Evolutionary conservation across 1,140 invertebrate genomes (phyloP), one percentile per base, ranked within the genome.

Genomic region (Ridgeia piscesae): DNA sequence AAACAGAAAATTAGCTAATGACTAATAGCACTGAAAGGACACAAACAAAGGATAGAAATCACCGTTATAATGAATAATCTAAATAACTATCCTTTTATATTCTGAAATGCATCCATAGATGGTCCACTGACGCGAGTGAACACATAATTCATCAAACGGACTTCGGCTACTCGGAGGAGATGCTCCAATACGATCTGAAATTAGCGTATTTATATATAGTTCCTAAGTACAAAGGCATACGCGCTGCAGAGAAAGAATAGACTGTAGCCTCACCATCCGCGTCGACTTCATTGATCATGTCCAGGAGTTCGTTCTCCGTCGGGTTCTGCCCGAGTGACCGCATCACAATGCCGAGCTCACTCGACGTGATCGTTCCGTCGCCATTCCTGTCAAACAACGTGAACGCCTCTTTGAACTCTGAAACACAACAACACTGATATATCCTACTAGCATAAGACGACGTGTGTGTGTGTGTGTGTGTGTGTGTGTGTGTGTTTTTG

Each of bases 241-340:
- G 58, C 27, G 11, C 0, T 77, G 58, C 14, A 77, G 58, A 77
- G 58, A 77, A 77, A 77, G 58, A 77, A 21, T 21, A 77, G 33
- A 35, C 35, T 90, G 17, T 33, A 4, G 42, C 11, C 97, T 96
- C 96, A 99, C 99, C 99, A 96, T 99, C 99, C 95, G 99, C 98
- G 97, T 99, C 99, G 94, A 99, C 99, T 97, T 99, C 99, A 96
- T 99, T 99, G 96, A 99, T 99, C 99, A 99, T 99, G 96, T 99
- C 99, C 96, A 99, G 99, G 91, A 99, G 97, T 96, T 99, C 99
- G 91, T 99, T 98, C 97, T 99, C 99, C 96, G 99, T 99, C 95
- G 99, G 99, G 96, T 99, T 99, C 97, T 99, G 99, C 94, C 99
- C 99, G 95, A 99, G 97, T 91, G 98, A 99, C 95, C 99, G 97